Percentiles rank a stretch among this genome's conserved stretches.
Evolutionary conservation across 2,797 vertebrate species (phyloP).

Genomic region (Diglossa cyanea): DNA sequence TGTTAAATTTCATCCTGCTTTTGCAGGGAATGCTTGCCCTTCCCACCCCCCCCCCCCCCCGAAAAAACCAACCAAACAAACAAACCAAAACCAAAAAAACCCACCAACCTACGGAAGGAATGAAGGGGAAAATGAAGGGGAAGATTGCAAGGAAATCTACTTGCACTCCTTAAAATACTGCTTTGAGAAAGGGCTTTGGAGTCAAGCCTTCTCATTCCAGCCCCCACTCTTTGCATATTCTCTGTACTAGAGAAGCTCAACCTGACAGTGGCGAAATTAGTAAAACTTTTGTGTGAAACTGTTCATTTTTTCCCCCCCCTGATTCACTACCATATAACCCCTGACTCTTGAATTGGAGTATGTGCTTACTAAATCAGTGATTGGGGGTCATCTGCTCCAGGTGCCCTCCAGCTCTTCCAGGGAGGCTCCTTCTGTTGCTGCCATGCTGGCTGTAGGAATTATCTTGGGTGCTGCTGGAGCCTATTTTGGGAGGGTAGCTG

Average conservation of each 20-base stretch:
- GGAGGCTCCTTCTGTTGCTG: not conserved
- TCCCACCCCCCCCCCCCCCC: no score
- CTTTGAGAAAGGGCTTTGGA: not conserved
- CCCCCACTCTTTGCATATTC: not conserved
- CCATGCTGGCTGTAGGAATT: not conserved
- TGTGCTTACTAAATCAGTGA: not conserved
- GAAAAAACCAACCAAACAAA: not conserved
- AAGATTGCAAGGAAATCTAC: not conserved
- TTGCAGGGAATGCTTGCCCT: not conserved
- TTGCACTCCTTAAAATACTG: not conserved
- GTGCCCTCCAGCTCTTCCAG: not conserved
- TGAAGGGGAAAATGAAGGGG: not conserved
- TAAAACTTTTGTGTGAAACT: rapidly evolving
- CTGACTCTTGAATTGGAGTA: not conserved
- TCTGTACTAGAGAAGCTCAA: rapidly evolving
- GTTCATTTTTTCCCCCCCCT: not conserved
- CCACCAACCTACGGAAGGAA: not conserved
- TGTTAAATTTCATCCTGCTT: not conserved
- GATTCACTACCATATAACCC: not conserved
- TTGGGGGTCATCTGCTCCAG: not conserved
- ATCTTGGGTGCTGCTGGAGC: not conserved
- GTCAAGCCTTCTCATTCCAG: not conserved
- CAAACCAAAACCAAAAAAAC: not conserved
- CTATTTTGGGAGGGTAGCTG: not conserved
- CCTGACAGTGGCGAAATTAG: not conserved